These are phyloP conservation scores for Chaenocephalus aceratus DNA, from an alignment of 2,113 vertebrate genomes.

Conservation along the genomic window DNA sequence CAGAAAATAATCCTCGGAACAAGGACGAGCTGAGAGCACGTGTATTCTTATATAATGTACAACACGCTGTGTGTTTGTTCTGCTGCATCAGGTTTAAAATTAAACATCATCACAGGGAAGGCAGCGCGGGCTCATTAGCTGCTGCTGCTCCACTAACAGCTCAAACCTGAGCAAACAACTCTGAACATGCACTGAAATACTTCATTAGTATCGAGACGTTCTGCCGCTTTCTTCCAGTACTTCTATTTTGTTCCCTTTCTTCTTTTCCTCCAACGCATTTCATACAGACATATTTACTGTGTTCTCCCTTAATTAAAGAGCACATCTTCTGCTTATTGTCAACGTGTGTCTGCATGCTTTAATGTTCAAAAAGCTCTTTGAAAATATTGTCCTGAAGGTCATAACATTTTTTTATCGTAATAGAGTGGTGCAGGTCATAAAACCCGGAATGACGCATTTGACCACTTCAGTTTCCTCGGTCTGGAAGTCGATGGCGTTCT, in stretches of 20 bases:
- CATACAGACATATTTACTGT: neutral
- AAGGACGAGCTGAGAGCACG: slow-evolving; percentile 68
- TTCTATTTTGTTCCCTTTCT: too few species aligned
- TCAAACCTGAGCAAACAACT: slow-evolving; percentile 21
- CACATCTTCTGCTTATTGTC: too few species aligned
- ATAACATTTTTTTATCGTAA: too few species aligned
- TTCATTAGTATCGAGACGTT: neutral
- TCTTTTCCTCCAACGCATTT: neutral
- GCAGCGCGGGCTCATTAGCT: slow-evolving; percentile 44
- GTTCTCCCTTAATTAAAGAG: neutral
- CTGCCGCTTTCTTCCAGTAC: slow-evolving; percentile 1
- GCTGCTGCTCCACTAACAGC: slow-evolving; percentile 23
- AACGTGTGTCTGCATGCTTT: too few species aligned
- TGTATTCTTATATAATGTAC: slow-evolving; percentile 70
- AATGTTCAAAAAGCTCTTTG: too few species aligned
- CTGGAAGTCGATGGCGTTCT: too few species aligned
- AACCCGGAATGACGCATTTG: too few species aligned
- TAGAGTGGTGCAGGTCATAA: too few species aligned
- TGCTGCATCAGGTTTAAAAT: slow-evolving; percentile 62
- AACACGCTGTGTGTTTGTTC: slow-evolving; percentile 55
- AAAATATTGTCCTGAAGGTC: too few species aligned
- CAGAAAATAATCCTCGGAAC: slow-evolving; percentile 72
- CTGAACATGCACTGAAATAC: neutral
- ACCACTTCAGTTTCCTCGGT: too few species aligned
- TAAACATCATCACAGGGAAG: slow-evolving; percentile 24